Percentiles rank a stretch among this genome's conserved stretches.
Conservation (phyloP, 2,888 invertebrate species). For the Dichetophora obliterata region DNA sequence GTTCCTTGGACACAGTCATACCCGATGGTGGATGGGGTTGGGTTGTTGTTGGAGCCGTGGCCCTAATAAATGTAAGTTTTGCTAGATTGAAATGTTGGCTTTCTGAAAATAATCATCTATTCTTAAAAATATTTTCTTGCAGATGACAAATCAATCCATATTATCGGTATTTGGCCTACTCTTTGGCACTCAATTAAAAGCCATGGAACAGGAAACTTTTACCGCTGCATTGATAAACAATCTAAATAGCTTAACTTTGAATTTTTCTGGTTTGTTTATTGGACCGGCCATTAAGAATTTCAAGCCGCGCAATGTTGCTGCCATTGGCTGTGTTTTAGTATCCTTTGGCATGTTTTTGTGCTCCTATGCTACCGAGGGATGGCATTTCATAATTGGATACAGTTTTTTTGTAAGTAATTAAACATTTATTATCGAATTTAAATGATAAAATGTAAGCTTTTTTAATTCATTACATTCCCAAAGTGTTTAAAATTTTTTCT, state of each 20-base stretch:
- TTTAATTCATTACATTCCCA: too few relatives aligned
- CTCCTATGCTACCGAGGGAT: conserved; percentile 71
- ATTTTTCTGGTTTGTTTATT: conserved; percentile 75
- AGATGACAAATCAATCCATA: conserved; percentile 81
- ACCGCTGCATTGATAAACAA: conserved; percentile 79
- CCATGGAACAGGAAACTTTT: conserved; percentile 76
- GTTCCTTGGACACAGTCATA: conserved; percentile 45
- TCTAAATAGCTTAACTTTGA: conserved; percentile 72
- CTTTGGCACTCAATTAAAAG: conserved; percentile 76
- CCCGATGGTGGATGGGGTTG: conserved; percentile 84
- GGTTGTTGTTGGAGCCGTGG: conserved; percentile 78
- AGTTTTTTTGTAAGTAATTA: conserved; percentile 73
- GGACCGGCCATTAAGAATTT: conserved; percentile 76
- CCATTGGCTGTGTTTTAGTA: conserved; percentile 72
- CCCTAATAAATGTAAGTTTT: conserved; percentile 76
- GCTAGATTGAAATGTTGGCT: background rate
- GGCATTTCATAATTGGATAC: conserved; percentile 73
- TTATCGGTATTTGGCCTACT: conserved; percentile 79
- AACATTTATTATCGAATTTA: too few relatives aligned
- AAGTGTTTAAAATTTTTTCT: too few relatives aligned
- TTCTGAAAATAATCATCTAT: background rate
- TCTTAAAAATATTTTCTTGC: conserved; percentile 51
- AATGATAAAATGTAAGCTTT: too few relatives aligned
- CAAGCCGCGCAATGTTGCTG: conserved; percentile 72
- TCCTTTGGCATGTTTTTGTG: conserved; percentile 72